These are phyloP conservation scores for Hylyphantes graminicola DNA, from an alignment of 1,140 invertebrate species.

Conservation along the genomic window DNA sequence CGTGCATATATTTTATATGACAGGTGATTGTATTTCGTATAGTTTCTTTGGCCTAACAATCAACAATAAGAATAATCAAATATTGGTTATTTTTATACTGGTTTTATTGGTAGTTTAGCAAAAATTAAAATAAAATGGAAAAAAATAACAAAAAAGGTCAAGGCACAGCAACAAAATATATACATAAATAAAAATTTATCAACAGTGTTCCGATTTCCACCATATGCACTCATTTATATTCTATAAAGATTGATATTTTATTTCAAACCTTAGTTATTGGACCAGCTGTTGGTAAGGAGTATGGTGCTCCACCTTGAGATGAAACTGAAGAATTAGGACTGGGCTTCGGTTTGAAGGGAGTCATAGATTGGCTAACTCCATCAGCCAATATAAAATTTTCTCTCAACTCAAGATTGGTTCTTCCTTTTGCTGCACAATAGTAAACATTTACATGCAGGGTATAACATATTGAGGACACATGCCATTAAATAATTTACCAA, in stretches of 20 bases:
- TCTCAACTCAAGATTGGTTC: constrained; percentile 98
- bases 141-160: not conserved
- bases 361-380: constrained; percentile 97
- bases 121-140: no score
- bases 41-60: no score
- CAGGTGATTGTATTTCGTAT: no score
- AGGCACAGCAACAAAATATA: not conserved
- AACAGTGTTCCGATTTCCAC: constrained; percentile 22
- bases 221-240: constrained; percentile 35
- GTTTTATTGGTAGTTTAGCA: no score
- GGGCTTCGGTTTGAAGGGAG: constrained; percentile 79
- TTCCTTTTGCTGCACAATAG: constrained; percentile 86
- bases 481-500: not conserved
- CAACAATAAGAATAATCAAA: no score
- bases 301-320: constrained; percentile 54
- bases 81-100: no score
- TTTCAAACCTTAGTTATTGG: constrained; percentile 63
- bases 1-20: no score
- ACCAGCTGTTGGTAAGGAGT: constrained; percentile 55
- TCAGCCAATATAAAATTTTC: constrained; percentile 98
- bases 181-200: not conserved
- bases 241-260: constrained; percentile 10
- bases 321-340: constrained; percentile 60
- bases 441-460: constrained; percentile 58
- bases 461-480: constrained; percentile 25